phyloP scores from a whole-genome alignment of 1,140 invertebrate genomes.

The Halyomorpha halys region DNA sequence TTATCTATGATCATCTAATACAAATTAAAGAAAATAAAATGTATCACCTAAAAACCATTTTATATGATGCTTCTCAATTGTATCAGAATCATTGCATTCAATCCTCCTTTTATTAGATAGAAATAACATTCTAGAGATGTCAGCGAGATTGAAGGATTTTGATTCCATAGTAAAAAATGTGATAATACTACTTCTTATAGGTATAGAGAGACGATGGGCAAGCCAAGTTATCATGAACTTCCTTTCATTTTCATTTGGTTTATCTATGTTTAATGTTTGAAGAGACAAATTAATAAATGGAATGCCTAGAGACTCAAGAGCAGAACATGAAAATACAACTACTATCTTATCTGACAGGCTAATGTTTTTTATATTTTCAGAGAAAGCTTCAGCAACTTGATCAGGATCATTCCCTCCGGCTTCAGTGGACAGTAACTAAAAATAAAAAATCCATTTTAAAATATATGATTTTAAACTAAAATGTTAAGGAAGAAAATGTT shows the following conservation, averaged over 20 bases:
- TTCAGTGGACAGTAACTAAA: slow-evolving; percentile 15
- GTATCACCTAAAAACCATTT: slow-evolving; percentile 17
- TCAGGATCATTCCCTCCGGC: slow-evolving; percentile 20
- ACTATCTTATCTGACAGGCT: neutral
- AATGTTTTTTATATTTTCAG: slow-evolving; percentile 3
- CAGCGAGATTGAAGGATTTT: slow-evolving; percentile 4
- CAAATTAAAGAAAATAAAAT: no score
- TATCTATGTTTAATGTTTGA: slow-evolving; percentile 2
- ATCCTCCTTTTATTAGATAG: neutral
- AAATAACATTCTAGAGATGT: slow-evolving; percentile 15
- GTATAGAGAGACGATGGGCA: neutral
- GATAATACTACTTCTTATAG: neutral
- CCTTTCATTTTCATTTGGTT: slow-evolving; percentile 16
- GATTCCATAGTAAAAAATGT: slow-evolving; percentile 7
- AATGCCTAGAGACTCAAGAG: neutral
- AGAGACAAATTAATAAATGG: slow-evolving; percentile 13
- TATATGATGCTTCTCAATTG: slow-evolving; percentile 3
- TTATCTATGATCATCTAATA: no score
- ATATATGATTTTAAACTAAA: slow-evolving; percentile 5
- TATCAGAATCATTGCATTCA: neutral
- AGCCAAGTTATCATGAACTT: slow-evolving; percentile 15
- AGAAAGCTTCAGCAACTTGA: slow-evolving; percentile 7
- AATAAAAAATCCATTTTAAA: slow-evolving; percentile 2
- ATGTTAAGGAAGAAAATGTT: neutral
- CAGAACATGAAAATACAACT: slow-evolving; percentile 18